phyloP scores from a whole-genome alignment of 1,140 invertebrate species.

The Drosophila repleta region DNA sequence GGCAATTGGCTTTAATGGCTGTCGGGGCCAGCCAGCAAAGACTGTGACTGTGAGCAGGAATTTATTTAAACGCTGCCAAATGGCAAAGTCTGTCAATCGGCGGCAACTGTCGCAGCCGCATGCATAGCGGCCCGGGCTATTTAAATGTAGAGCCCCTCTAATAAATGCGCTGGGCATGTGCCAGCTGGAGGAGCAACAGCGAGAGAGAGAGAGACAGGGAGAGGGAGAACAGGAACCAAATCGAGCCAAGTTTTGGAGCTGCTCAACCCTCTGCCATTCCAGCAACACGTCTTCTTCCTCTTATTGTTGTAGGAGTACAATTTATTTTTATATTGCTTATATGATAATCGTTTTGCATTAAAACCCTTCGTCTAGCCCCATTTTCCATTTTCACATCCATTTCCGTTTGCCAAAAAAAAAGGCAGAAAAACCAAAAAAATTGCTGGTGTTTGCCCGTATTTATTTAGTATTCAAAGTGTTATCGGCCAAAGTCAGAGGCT shows the following conservation, averaged over 20 bases:
- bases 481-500: conserved; percentile 60
- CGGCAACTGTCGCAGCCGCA: conserved; percentile 55
- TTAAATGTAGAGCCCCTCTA: conserved; percentile 43
- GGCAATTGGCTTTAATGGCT: conserved; percentile 81
- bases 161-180: conserved; percentile 52
- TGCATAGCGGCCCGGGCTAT: conserved; percentile 35
- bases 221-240: not conserved
- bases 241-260: conserved; percentile 10
- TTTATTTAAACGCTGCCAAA: conserved; percentile 81
- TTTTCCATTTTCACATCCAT: conserved; percentile 59
- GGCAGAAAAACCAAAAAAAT: conserved; percentile 9
- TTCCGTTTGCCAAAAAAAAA: conserved; percentile 39
- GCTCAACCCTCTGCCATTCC: not conserved
- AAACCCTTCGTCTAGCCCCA: conserved; percentile 58
- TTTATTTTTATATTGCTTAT: conserved; percentile 80
- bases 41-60: conserved; percentile 52
- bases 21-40: conserved; percentile 30
- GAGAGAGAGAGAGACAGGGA: not conserved
- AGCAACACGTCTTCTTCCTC: conserved; percentile 3
- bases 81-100: conserved; percentile 62
- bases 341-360: conserved; percentile 80
- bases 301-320: conserved; percentile 42
- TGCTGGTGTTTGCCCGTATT: conserved; percentile 59
- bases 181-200: conserved; percentile 21
- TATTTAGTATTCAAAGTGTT: conserved; percentile 83